Evolutionary conservation across 2,797 vertebrate species (phyloP), one percentile per base, ranked within the genome.

Genomic region (Pelochelys cantorii): DNA sequence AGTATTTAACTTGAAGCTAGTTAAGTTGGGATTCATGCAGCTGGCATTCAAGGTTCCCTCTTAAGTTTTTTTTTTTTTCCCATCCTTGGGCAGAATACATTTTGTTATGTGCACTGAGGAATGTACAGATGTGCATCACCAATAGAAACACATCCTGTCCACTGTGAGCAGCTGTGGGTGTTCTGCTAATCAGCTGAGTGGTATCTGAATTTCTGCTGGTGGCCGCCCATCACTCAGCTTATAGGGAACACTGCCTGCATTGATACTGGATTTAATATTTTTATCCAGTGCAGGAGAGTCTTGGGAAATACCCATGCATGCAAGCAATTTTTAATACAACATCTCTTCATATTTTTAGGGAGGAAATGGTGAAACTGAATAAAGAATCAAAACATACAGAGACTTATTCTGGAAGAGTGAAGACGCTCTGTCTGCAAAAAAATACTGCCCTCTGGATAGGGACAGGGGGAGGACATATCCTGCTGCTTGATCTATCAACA

Each of bases 361-460:
- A 97, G 3, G 96, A 98, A 89, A 93, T 95, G 2, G 94, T 96
- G 88, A 97, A 97, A 89, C 95, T 97, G 60, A 96, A 75, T 81
- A 97, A 96, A 85, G 97, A 95, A 34, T 95, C 92, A 68, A 97
- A 97, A 56, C 96, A 97, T 71, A 94, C 96, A 11, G 81, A 98
- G 20, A 88, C 97, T 6, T 98, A 98, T 95, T 98, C 98, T 92
- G 98, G 98, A 87, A 95, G 97, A 83, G 99, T 99, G 82, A 99
- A 99, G 97, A 98, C 98, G 25, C 98, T 99, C 93, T 98, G 98
- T 93, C 97, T 99, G 83, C 99, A 99, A 97, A 98, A 98, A 82
- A 97, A 98, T n/a, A 98, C 98, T 3, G 98, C 98, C 0, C 98
- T 99, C 84, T 99, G 99, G 99, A 97, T 99, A 42, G 99, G 99